Percentiles rank a stretch among this genome's conserved stretches.
These are phyloP conservation scores for Ophthalmotilapia sp. DNA, from an alignment of 2,113 vertebrate species.

Conservation along the genomic window DNA sequence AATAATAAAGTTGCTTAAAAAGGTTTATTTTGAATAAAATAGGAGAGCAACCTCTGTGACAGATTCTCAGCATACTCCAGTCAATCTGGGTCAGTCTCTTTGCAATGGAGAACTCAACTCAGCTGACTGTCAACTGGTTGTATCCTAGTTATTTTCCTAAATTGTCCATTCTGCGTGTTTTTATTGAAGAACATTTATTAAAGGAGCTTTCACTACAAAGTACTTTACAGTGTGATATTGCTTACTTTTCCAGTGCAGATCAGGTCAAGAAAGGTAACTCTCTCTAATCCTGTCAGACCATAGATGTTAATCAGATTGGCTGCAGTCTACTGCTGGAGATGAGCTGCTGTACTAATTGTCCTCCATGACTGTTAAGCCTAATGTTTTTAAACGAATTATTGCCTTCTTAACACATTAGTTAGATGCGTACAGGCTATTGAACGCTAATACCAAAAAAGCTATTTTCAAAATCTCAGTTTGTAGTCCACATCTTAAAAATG, in stretches of 20 bases:
- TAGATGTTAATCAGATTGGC: slow-evolving; percentile 26
- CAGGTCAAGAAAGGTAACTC: neutral
- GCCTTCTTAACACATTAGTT: neutral
- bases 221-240: neutral
- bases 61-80: neutral
- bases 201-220: neutral
- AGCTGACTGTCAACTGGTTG: neutral
- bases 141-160: neutral
- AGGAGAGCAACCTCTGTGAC: neutral
- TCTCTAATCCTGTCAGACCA: neutral
- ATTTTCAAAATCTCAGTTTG: neutral
- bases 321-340: neutral
- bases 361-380: neutral
- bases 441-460: neutral
- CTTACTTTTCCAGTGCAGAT: neutral
- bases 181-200: neutral
- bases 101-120: neutral
- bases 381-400: neutral
- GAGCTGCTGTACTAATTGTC: neutral
- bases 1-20: neutral
- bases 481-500: neutral
- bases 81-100: neutral
- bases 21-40: neutral
- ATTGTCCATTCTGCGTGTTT: neutral
- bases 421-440: neutral